These are phyloP conservation scores for Knipowitschia caucasica DNA, from an alignment of 2,797 vertebrate species.

Conservation along the genomic window DNA sequence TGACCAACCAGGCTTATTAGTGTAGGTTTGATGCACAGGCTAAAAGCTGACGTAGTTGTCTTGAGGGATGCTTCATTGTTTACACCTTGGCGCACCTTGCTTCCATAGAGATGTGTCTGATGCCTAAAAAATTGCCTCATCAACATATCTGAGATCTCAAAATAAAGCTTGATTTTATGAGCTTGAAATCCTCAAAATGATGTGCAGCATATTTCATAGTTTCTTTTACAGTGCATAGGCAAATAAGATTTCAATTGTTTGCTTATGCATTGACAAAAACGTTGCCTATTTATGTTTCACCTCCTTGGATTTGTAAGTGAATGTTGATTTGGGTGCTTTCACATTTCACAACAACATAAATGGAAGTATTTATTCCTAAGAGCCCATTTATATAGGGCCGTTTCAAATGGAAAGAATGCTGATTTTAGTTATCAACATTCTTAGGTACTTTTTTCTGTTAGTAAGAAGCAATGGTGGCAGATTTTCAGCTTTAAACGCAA, in stretches of 20 bases:
- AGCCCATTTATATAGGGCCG: too few relatives aligned
- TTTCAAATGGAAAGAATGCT: too few relatives aligned
- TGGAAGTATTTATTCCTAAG: too few relatives aligned
- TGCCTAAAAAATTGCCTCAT: slow-evolving; percentile 29
- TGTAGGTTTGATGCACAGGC: neutral
- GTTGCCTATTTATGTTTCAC: too few relatives aligned
- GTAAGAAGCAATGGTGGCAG: neutral
- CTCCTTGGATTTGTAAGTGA: too few relatives aligned
- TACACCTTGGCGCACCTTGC: slow-evolving; percentile 37
- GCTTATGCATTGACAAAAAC: too few relatives aligned
- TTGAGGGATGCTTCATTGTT: slow-evolving; percentile 37
- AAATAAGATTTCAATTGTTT: too few relatives aligned
- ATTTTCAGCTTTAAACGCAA: neutral
- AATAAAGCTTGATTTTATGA: neutral
- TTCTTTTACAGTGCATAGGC: too few relatives aligned
- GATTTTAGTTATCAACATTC: neutral
- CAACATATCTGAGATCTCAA: slow-evolving; percentile 20
- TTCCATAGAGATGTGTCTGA: slow-evolving; percentile 51
- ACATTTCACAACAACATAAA: too few relatives aligned
- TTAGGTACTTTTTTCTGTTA: neutral
- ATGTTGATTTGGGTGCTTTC: too few relatives aligned
- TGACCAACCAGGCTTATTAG: too few relatives aligned
- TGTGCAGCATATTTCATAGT: too few relatives aligned
- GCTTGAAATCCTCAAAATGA: neutral
- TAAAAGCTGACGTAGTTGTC: neutral